These are phyloP conservation scores for Beroe ovata DNA, from an alignment of 37 sponge, comb jelly and placozoan genomes.

Conservation along the genomic window DNA sequence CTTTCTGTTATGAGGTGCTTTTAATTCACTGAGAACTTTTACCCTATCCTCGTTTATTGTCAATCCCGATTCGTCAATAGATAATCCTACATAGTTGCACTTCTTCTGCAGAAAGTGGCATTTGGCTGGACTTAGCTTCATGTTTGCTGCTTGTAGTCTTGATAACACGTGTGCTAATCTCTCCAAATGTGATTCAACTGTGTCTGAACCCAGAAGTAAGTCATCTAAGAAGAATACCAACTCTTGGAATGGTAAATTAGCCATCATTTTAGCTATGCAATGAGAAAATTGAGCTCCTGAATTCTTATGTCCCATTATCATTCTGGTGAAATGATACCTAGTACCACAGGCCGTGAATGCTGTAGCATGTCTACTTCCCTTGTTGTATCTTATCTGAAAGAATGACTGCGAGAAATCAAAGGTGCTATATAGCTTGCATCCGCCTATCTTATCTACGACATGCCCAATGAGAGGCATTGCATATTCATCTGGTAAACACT, in stretches of 20 bases:
- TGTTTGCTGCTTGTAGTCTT: neutral
- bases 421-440: neutral
- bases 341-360: neutral
- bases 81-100: neutral
- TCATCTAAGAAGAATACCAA: slow-evolving; percentile 26
- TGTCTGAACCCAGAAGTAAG: neutral
- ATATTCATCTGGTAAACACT: neutral
- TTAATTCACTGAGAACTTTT: neutral
- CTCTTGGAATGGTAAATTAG: neutral
- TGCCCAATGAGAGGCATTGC: neutral
- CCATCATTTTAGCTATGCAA: neutral
- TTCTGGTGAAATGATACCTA: neutral
- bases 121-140: slow-evolving; percentile 5
- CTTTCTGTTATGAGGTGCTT: neutral
- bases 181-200: neutral
- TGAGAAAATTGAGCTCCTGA: neutral
- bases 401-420: neutral
- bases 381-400: neutral
- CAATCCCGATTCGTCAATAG: slow-evolving; percentile 1
- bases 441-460: neutral
- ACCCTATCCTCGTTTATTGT: neutral
- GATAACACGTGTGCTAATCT: neutral
- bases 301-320: neutral
- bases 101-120: neutral
- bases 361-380: neutral